Evolutionary conservation across 2,797 vertebrate genomes (phyloP).

Genomic region (Heteromormyrus szaboi): DNA sequence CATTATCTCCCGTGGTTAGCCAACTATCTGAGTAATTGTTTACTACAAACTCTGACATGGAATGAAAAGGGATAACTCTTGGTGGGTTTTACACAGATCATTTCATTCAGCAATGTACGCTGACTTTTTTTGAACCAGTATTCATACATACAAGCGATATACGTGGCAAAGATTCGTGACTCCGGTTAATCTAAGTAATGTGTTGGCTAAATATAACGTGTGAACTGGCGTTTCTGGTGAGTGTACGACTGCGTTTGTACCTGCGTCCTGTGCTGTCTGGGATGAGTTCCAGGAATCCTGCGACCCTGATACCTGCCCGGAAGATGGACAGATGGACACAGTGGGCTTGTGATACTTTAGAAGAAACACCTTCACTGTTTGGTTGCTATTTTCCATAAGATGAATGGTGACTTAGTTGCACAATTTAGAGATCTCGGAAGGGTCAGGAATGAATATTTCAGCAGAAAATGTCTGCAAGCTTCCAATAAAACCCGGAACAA

Average conservation of each 20-base stretch:
- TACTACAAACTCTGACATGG: neutral
- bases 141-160: neutral
- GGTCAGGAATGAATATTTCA: neutral
- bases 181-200: neutral
- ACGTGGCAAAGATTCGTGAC: neutral
- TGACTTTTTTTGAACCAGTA: neutral
- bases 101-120: neutral
- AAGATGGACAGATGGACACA: neutral
- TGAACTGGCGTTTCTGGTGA: neutral
- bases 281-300: neutral
- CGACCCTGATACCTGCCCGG: neutral
- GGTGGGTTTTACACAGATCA: neutral
- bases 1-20: neutral
- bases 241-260: neutral
- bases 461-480: neutral
- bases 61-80: neutral
- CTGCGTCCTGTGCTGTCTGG: neutral
- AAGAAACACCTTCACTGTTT: neutral
- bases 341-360: neutral
- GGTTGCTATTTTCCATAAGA: neutral
- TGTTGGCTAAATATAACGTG: neutral
- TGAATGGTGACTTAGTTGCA: neutral
- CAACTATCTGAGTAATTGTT: neutral
- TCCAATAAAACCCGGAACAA: neutral
- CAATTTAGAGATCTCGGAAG: neutral